Base-by-base conservation (phyloP, 2,113 vertebrate species). In the Pterocles gutturalis region DNA sequence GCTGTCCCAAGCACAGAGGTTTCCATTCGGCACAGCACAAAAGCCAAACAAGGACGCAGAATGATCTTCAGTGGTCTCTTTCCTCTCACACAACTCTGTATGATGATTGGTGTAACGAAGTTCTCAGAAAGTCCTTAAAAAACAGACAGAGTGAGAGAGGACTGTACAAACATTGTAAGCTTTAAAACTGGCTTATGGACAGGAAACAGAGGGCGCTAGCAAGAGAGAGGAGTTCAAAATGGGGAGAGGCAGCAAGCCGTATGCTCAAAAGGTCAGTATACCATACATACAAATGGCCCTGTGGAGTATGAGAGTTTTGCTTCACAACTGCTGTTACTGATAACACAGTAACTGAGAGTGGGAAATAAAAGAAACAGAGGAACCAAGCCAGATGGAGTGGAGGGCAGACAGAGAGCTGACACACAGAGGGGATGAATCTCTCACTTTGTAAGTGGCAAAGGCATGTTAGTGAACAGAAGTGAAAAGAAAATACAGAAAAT, bases 101-200 rank as follows among this genome's bases (percentile, higher is more conserved):
- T n/a, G 48, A 82, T 0, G 6, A n/a, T 19, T 83, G 45, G 17
- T 55, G 51, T 57, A 87, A 95, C 2, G 3, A 94, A 73, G 36
- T 76, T 83, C 78, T 88, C 82, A 87, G 49, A 88, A 97, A 96
- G 55, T 43, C 36, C 67, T 81, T 55, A 43, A 70, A 79, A 94
- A 87, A 43, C 5, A 57, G 26, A 54, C 18, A 69, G 6, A 41
- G 43, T 38, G 21, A 75, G 46, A 66, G 19, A 45, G 21, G n/a
- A 83, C 57, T 90, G 54, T 75, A 77, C 81, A 95, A 97, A 90
- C 69, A 86, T 17, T 75, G 28, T 69, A 90, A 77, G 89, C 78
- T 83, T 90, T 96, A 90, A 96, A 97, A 86, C 70, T 95, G 67
- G 49, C 66, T 93, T 96, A 55, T 22, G 48, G 69, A 82, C 60